phyloP scores from a whole-genome alignment of 2,113 vertebrate species.

The Perognathus longimembris region DNA sequence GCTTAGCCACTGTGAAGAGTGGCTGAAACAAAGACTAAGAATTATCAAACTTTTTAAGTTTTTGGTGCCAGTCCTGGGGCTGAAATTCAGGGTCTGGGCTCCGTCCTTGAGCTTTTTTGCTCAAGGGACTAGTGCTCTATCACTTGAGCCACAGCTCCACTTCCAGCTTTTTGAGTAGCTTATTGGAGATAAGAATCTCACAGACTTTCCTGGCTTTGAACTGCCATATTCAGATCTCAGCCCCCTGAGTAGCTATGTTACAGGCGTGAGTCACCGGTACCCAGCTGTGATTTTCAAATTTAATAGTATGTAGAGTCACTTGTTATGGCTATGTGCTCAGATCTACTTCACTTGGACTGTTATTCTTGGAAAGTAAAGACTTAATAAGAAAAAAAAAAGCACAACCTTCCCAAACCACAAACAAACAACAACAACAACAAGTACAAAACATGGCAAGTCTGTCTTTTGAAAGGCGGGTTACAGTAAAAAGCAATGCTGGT shows the following conservation, averaged over 20 bases:
- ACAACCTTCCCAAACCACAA: background rate
- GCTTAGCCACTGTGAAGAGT: background rate
- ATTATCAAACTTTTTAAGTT: background rate
- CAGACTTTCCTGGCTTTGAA: too few species aligned
- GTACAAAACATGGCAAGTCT: background rate
- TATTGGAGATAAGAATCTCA: too few species aligned
- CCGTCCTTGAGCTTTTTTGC: too few species aligned
- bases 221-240: too few species aligned
- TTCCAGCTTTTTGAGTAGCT: too few species aligned
- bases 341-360: background rate
- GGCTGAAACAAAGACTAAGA: background rate
- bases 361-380: conserved; percentile 17
- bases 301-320: background rate
- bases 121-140: too few species aligned
- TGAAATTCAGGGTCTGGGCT: too few species aligned
- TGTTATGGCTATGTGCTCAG: background rate
- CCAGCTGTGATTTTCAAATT: background rate
- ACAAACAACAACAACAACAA: too few species aligned
- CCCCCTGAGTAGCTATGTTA: too few species aligned
- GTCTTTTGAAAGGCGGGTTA: background rate
- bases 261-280: too few species aligned
- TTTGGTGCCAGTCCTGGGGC: too few species aligned
- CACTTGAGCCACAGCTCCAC: too few species aligned
- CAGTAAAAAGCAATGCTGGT: background rate
- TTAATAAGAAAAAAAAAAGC: background rate